These are phyloP conservation scores for Aurelia coerulea DNA, from an alignment of 30 jellyfish, hydroid and myxozoan genomes.

Conservation along the genomic window DNA sequence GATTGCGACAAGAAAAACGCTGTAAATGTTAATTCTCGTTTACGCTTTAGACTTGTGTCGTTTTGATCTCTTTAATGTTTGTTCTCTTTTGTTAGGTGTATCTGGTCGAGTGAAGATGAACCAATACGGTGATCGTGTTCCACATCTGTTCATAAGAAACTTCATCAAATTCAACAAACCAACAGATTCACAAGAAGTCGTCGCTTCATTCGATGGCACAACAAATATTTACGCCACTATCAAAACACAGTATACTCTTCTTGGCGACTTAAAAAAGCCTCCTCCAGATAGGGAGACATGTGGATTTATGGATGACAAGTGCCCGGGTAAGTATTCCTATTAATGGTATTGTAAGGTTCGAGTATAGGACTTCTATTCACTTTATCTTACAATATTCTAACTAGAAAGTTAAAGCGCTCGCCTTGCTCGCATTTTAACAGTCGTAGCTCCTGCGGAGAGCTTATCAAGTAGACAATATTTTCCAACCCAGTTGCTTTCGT, in stretches of 20 bases:
- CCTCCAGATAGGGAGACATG: slow-evolving; percentile 79
- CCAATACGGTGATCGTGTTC: slow-evolving; percentile 72
- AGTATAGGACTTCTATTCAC: no score
- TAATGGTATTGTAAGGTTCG: background rate
- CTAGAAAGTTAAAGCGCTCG: no score
- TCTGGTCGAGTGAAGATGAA: slow-evolving; percentile 77
- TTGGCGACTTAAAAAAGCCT: slow-evolving; percentile 23
- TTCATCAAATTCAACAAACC: slow-evolving; percentile 5
- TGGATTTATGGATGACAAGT: slow-evolving; percentile 69
- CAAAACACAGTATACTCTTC: slow-evolving; percentile 28
- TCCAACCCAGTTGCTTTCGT: no score
- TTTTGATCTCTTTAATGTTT: background rate
- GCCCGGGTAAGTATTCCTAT: slow-evolving; percentile 45
- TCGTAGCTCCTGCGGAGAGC: no score
- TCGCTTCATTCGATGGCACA: slow-evolving; percentile 47
- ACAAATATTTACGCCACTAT: background rate
- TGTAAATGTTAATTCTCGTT: no score
- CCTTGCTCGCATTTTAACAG: no score
- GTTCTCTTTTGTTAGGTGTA: slow-evolving; percentile 46
- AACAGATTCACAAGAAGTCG: background rate
- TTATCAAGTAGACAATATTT: no score
- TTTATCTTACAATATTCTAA: no score
- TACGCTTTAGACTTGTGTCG: no score
- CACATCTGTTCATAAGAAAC: slow-evolving; percentile 52
- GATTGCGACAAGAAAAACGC: no score